Conservation (phyloP, 1,140 invertebrate species). For the Stegodyphus dumicola region DNA sequence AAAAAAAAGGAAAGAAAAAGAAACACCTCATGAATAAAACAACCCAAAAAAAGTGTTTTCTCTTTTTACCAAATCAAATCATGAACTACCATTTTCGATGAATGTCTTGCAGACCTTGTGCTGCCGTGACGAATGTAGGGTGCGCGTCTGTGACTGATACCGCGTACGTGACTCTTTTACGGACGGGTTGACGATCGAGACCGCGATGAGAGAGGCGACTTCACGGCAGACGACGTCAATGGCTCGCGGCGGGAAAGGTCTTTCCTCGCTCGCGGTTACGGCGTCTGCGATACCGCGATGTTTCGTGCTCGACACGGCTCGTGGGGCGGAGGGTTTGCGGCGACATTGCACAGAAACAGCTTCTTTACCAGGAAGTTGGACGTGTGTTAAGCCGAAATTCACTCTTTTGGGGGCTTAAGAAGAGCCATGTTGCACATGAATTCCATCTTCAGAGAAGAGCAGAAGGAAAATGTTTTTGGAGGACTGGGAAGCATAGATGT, state of each 20-base stretch:
- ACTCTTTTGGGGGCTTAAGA: too few relatives aligned
- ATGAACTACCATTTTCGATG: slow-evolving; percentile 13
- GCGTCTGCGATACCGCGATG: background rate
- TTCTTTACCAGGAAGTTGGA: background rate
- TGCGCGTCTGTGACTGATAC: slow-evolving; percentile 36
- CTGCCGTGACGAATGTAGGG: slow-evolving; percentile 35
- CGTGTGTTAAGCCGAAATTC: too few relatives aligned
- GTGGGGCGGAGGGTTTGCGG: background rate
- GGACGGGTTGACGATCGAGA: slow-evolving; percentile 19
- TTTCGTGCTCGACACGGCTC: slow-evolving; percentile 9
- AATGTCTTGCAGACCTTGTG: background rate
- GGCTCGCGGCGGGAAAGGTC: too few relatives aligned
- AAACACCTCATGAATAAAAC: background rate
- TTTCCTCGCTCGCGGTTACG: too few relatives aligned
- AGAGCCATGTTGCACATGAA: too few relatives aligned
- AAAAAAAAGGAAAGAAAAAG: background rate
- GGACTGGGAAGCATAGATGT: too few relatives aligned
- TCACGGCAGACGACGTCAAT: background rate
- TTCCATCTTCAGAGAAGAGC: too few relatives aligned
- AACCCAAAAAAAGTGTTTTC: background rate
- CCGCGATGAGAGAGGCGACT: background rate
- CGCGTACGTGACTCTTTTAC: slow-evolving; percentile 33
- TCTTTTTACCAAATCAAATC: slow-evolving; percentile 31
- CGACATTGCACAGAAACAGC: background rate
- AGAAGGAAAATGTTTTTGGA: too few relatives aligned